Percentiles rank a stretch among this genome's conserved stretches.
Evolutionary conservation across 2,888 invertebrate genomes (phyloP).

Genomic region (Creontiades dilutus): DNA sequence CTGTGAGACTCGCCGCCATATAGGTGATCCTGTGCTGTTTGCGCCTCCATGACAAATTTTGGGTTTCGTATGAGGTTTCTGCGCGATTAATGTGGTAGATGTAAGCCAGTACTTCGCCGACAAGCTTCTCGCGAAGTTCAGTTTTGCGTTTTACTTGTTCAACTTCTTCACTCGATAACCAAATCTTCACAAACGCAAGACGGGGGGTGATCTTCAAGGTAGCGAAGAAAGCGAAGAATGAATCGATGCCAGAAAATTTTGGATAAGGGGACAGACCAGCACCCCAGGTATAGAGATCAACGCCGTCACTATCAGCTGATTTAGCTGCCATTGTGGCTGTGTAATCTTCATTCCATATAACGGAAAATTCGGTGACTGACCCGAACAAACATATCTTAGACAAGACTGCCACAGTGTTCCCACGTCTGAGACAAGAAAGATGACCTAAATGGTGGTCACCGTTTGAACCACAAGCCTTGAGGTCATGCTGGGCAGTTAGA

Average conservation of each 20-base stretch:
- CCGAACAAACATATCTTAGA: neutral
- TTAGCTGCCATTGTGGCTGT: neutral
- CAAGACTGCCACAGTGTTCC: neutral
- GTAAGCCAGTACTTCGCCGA: neutral
- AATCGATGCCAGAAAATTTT: neutral
- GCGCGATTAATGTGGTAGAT: neutral
- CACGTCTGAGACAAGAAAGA: neutral
- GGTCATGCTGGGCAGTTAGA: neutral
- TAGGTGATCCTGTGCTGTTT: neutral
- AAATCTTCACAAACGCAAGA: neutral
- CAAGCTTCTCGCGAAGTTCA: neutral
- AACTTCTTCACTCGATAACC: neutral
- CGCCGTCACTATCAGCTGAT: neutral
- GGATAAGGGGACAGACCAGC: neutral
- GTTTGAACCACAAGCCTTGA: constrained; percentile 20
- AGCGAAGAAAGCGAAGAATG: neutral
- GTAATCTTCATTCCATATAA: neutral
- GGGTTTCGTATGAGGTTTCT: neutral
- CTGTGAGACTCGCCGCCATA: neutral
- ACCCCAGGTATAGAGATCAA: constrained; percentile 22
- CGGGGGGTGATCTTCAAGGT: constrained; percentile 11
- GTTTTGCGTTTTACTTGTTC: neutral
- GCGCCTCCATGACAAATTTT: neutral
- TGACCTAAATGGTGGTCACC: neutral
- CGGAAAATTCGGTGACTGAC: neutral